Conservation (phyloP, 2,113 vertebrate species). For the Callopanchax toddi region DNA sequence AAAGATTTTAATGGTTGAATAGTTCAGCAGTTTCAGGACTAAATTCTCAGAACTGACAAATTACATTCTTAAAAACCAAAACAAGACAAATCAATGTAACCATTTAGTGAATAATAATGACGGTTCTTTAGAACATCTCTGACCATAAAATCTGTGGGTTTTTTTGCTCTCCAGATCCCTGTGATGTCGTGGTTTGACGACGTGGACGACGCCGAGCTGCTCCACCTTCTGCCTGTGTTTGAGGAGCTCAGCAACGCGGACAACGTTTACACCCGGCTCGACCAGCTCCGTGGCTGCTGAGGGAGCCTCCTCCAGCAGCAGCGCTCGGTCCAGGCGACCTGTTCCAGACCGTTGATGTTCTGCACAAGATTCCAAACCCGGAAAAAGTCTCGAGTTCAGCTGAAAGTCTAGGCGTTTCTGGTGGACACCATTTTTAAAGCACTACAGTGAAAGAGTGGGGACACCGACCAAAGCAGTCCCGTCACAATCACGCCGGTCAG, state of each 20-base stretch:
- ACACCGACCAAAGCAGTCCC: slow-evolving; percentile 55
- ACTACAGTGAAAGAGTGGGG: slow-evolving; percentile 16
- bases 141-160: neutral
- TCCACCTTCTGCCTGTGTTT: slow-evolving; percentile 88
- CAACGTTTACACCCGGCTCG: slow-evolving; percentile 85
- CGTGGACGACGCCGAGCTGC: slow-evolving; percentile 87
- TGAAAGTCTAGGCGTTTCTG: slow-evolving; percentile 35
- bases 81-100: too few species aligned
- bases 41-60: too few species aligned
- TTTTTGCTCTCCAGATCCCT: slow-evolving; percentile 77
- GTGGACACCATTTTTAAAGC: slow-evolving; percentile 31
- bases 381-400: slow-evolving; percentile 18
- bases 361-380: slow-evolving; percentile 3
- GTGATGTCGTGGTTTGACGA: slow-evolving; percentile 94
- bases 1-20: too few species aligned
- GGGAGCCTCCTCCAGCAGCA: too few species aligned
- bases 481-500: slow-evolving; percentile 31
- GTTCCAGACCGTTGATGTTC: too few species aligned
- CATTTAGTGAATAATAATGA: too few species aligned
- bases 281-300: slow-evolving; percentile 79
- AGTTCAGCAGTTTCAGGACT: too few species aligned
- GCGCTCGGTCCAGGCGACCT: too few species aligned
- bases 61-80: too few species aligned
- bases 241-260: slow-evolving; percentile 88
- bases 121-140: too few species aligned